Percentiles rank a stretch among this genome's conserved stretches.
phyloP scores from a whole-genome alignment of 1,140 invertebrate genomes.

The Aphaenogaster ashmeadi region DNA sequence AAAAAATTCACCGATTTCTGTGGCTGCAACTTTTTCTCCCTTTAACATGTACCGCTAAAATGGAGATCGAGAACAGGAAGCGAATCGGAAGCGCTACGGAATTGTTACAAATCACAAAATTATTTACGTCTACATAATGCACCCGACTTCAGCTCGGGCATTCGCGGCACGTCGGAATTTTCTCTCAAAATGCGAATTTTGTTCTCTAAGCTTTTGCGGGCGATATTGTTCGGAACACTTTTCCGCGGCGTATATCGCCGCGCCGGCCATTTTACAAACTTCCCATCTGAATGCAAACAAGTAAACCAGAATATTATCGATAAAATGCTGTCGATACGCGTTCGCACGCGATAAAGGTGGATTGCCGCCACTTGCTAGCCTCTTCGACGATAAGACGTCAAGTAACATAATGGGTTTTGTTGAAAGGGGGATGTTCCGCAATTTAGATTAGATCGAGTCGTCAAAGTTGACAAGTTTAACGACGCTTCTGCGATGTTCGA shows the following conservation, averaged over 20 bases:
- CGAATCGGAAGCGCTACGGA: background rate
- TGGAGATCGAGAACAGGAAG: background rate
- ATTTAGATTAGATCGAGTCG: slow-evolving; percentile 68
- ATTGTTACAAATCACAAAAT: slow-evolving; percentile 42
- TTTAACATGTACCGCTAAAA: background rate
- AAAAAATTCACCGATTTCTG: background rate
- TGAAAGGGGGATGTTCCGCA: slow-evolving; percentile 29
- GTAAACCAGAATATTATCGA: slow-evolving; percentile 43
- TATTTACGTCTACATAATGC: slow-evolving; percentile 45
- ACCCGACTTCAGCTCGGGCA: background rate
- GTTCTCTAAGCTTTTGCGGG: slow-evolving; percentile 3
- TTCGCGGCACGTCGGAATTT: slow-evolving; percentile 24
- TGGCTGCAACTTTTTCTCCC: background rate
- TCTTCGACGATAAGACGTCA: background rate
- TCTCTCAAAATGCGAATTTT: slow-evolving; percentile 20
- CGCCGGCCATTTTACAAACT: slow-evolving; percentile 28
- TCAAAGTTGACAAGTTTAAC: slow-evolving; percentile 32
- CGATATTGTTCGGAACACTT: slow-evolving; percentile 5
- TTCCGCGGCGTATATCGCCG: slow-evolving; percentile 9
- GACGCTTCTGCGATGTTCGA: slow-evolving; percentile 1
- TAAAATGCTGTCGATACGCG: slow-evolving; percentile 12
- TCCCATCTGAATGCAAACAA: slow-evolving; percentile 38
- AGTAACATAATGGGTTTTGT: slow-evolving; percentile 29
- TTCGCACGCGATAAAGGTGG: slow-evolving; percentile 43
- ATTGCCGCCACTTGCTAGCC: slow-evolving; percentile 25